phyloP scores from a whole-genome alignment of 2,888 invertebrate species.

The Lepidochrysops patricia region DNA sequence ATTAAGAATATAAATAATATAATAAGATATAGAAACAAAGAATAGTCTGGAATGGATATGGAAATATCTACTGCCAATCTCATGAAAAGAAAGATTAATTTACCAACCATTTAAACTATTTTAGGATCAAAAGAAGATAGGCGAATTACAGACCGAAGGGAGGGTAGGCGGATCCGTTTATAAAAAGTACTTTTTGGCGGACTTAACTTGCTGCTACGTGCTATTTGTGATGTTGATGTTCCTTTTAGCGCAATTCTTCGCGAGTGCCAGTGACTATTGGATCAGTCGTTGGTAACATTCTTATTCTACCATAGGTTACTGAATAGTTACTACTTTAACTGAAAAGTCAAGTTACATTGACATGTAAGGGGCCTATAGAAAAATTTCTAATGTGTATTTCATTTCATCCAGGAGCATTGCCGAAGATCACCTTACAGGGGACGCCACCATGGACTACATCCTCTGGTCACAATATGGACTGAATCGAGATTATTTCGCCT shows the following conservation, averaged over 20 bases:
- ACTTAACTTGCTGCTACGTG: slow-evolving; percentile 41
- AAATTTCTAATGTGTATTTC: no score
- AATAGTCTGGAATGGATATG: neutral
- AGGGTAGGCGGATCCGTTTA: slow-evolving; percentile 55
- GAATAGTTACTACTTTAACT: no score
- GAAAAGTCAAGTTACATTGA: no score
- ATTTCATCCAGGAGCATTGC: slow-evolving; percentile 62
- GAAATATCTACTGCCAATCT: neutral
- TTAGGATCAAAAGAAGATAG: slow-evolving; percentile 57
- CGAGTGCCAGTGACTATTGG: slow-evolving; percentile 64
- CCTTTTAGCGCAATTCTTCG: slow-evolving; percentile 74
- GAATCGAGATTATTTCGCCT: slow-evolving; percentile 42
- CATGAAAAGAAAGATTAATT: slow-evolving; percentile 15
- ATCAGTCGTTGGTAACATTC: slow-evolving; percentile 49
- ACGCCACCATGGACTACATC: slow-evolving; percentile 47
- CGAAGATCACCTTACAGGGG: slow-evolving; percentile 59
- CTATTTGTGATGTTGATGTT: slow-evolving; percentile 46
- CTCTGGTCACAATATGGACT: slow-evolving; percentile 53
- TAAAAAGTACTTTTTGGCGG: slow-evolving; percentile 54
- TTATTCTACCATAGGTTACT: neutral
- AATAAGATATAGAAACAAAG: no score
- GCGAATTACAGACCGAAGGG: slow-evolving; percentile 49
- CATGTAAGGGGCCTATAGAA: no score
- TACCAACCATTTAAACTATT: neutral
- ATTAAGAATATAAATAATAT: no score